phyloP scores from a whole-genome alignment of 2,797 vertebrate genomes.

The Acrossocheilus wenchowensis region DNA sequence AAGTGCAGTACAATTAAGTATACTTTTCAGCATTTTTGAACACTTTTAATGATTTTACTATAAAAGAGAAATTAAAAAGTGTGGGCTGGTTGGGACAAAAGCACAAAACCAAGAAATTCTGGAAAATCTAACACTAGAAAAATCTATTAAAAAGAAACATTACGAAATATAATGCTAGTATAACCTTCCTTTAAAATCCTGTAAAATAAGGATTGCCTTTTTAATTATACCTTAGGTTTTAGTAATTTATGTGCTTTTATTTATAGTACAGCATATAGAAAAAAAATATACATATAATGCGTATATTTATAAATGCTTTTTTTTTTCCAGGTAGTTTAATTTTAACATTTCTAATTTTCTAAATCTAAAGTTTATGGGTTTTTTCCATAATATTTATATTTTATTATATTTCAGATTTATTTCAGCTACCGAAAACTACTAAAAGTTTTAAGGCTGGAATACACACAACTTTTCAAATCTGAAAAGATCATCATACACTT shows the following conservation, averaged over 20 bases:
- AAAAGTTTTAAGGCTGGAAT: too few species aligned
- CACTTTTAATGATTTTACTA: neutral
- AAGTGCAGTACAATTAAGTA: neutral
- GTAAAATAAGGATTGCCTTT: neutral
- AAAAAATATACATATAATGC: too few species aligned
- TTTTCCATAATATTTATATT: too few species aligned
- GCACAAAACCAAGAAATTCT: neutral
- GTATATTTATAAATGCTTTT: neutral
- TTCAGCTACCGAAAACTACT: too few species aligned
- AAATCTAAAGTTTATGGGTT: neutral
- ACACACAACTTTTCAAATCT: too few species aligned
- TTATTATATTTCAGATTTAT: too few species aligned
- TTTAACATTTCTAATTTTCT: neutral
- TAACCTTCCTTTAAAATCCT: neutral
- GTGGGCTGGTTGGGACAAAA: neutral
- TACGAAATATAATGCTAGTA: neutral
- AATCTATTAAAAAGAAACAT: neutral
- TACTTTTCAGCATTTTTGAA: neutral
- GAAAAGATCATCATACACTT: too few species aligned
- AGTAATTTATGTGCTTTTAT: too few species aligned
- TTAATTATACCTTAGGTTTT: too few species aligned
- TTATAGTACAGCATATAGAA: neutral
- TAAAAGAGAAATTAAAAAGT: neutral
- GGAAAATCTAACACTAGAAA: neutral
- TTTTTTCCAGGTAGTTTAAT: neutral